Evolutionary conservation across 2,797 vertebrate species (phyloP), one percentile per base, ranked within the genome.

Genomic region (Phoeniculus purpureus): DNA sequence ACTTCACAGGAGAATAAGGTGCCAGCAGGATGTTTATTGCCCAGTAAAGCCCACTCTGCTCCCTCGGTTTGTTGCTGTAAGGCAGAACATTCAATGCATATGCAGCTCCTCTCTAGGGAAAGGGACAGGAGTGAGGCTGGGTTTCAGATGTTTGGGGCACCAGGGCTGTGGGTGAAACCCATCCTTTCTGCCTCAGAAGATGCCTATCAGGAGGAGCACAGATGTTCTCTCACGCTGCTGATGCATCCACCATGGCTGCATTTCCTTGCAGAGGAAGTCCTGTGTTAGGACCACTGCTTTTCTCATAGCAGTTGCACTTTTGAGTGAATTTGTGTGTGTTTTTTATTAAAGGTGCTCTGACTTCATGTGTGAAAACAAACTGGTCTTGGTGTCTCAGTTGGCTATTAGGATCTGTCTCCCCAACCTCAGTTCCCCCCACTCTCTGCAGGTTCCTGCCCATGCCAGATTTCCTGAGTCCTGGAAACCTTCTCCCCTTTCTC

Each of bases 11-110:
- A 56, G 20, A 40, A 79, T 31, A 79, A 81, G 25, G 47, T 37
- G 15, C 60, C 67, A 85, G 83, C 11, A 1, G 80, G 92, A 37
- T 11, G 43, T 90, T 90, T 90, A 92, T 72, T 90, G 81, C 83
- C 55, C 76, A 29, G 64, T 52, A 87, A 87, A 85, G 51, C 64
- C 64, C 86, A 68, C 45, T 86, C 89, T 85, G 80, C n/a, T 89
- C 76, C 51, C 83, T 81, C 32, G 0, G 8, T 14, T 50, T 45
- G 66, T 17, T 58, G 47, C 40, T 58, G 59, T n/a, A 55, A 71
- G 61, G 78, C 65, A 43, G 68, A 61, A 32, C 66, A 59, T 40
- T 85, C 83, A 50, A 0, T 64, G 67, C 25, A 26, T 29, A 62
- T 43, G 47, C 76, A 64, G 29, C 47, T 48, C 52, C 68, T 78